These are phyloP conservation scores for Nothocercus julius DNA, from an alignment of 2,113 vertebrate genomes.

Conservation along the genomic window DNA sequence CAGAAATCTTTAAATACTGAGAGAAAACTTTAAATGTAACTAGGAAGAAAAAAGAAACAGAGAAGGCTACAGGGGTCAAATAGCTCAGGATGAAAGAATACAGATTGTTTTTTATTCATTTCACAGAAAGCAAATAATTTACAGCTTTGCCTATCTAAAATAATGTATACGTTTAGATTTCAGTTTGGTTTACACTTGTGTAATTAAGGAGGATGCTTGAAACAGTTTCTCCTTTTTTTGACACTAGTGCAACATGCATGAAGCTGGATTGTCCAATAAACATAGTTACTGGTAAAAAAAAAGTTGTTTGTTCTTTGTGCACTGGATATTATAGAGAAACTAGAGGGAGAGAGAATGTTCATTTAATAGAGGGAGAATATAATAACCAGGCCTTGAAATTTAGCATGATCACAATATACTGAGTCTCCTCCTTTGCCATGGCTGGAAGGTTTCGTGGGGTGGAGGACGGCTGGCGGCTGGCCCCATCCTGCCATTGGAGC, in stretches of 20 bases:
- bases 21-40: not conserved
- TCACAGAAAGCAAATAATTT: not conserved
- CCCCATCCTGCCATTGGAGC: not conserved
- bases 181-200: not conserved
- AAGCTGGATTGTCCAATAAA: not conserved
- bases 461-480: not conserved
- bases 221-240: not conserved
- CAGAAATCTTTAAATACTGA: not conserved
- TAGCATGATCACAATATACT: fast-evolving
- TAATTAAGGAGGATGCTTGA: not conserved
- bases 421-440: fast-evolving
- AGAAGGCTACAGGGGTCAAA: not conserved
- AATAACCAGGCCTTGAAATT: not conserved
- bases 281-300: not conserved
- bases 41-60: not conserved
- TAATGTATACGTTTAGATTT: not conserved
- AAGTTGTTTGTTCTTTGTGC: no score
- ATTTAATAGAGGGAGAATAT: conserved; percentile 69
- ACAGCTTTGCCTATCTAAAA: fast-evolving
- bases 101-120: not conserved
- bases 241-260: not conserved
- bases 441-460: not conserved
- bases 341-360: conserved; percentile 55
- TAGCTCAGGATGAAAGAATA: fast-evolving
- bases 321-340: conserved; percentile 86